Base-by-base conservation (phyloP, 2,888 invertebrate species). In the Timandra comae region DNA sequence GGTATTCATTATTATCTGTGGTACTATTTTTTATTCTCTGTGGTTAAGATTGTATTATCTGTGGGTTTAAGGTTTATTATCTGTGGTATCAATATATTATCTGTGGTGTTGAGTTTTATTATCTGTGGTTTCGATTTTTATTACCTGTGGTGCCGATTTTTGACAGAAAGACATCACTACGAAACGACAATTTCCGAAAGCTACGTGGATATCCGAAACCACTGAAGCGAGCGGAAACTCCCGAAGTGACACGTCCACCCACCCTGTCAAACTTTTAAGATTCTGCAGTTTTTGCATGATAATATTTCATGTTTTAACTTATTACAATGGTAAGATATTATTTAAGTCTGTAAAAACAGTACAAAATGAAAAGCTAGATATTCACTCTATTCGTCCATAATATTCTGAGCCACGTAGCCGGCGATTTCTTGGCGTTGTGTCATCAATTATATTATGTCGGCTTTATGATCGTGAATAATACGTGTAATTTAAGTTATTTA, bases 221-320 rank as follows among this genome's bases (percentile, higher is more conserved):
- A 19, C 13, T 28, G 9, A 19, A 11, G 24, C 27, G 27, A 19
- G 8, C 9, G 10, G n/a, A 16, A 27, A 28, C 27, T 16, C 8
- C 16, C 9, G 5, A 43, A 63, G 77, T 79, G 78, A 79, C 79
- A 79, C 79, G 79, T 79, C 78, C 77, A 75, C 75, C 67, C 66
- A 66, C 63, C 70, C 68, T 77, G 79, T 77, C 75, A 78, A 76
- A 70, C 59, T 66, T 67, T 65, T 58, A 66, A 53, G 57, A 65
- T 64, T 68, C 62, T 57, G 52, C 53, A 53, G 52, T 53, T 63
- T 64, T 56, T 70, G 64, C 62, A 53, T 64, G 59, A 64, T 46
- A 64, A 61, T 61, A 70, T 69, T 80, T 75, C 72, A 80, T 79
- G 78, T 80, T 78, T 76, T 78, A 77, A 71, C 55, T 56, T 56